Percentiles rank a stretch among this genome's conserved stretches.
Conservation (phyloP, 2,113 vertebrate genomes). For the Brachypteracias leptosomus region DNA sequence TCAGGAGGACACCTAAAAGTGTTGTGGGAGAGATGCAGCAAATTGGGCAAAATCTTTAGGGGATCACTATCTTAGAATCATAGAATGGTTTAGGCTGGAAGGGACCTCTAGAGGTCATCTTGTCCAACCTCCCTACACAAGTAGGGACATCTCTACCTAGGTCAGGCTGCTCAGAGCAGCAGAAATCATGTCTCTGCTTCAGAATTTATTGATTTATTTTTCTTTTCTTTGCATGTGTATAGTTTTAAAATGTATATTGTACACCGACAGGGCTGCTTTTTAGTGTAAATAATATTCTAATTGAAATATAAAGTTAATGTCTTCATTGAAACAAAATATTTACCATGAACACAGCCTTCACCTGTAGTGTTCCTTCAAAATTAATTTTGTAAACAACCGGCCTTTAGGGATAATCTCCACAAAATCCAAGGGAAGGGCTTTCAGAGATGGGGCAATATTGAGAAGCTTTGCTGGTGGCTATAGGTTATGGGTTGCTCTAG, state of each 20-base stretch:
- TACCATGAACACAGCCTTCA: not conserved
- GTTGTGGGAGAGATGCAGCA: not conserved
- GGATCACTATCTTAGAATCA: too few species aligned
- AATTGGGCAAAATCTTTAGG: not conserved
- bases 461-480: not conserved
- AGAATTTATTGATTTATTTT: not conserved
- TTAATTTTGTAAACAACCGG: too few species aligned
- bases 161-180: too few species aligned
- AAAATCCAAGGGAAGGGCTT: not conserved
- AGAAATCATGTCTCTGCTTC: not conserved
- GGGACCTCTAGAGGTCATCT: too few species aligned
- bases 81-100: too few species aligned
- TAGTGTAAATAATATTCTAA: not conserved
- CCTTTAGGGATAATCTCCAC: not conserved
- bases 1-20: not conserved
- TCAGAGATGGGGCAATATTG: not conserved
- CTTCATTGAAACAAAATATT: not conserved
- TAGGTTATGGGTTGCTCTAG: not conserved
- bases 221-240: accelerated
- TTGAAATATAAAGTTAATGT: not conserved
- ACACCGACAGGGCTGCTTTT: not conserved
- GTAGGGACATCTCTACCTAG: too few species aligned
- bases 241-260: not conserved
- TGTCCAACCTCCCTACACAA: too few species aligned
- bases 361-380: too few species aligned